Evolutionary conservation across 2,797 vertebrate genomes (phyloP).

Genomic region (Pseudopleuronectes americanus): DNA sequence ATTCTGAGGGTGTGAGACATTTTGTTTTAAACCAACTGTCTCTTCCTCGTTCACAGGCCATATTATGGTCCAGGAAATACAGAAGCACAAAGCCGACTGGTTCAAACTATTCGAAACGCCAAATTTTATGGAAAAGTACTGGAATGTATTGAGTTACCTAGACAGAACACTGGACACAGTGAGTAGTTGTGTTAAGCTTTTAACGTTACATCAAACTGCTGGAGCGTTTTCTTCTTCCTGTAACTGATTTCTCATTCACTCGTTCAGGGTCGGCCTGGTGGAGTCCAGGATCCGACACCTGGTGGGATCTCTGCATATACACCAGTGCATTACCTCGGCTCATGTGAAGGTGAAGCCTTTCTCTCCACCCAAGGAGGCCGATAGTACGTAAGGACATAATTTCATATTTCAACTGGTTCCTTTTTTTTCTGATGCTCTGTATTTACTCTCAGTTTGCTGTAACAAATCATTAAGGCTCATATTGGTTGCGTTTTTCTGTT

Average conservation of each 20-base stretch:
- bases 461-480: too few relatives aligned
- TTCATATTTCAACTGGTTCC: not conserved
- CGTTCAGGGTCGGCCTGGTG: conserved; percentile 62
- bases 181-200: too few relatives aligned
- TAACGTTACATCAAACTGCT: too few relatives aligned
- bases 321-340: conserved; percentile 88
- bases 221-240: conserved; percentile 21
- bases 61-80: conserved; percentile 91
- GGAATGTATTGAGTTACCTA: conserved; percentile 90
- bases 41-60: conserved; percentile 84
- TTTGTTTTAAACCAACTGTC: conserved; percentile 47
- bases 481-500: not conserved
- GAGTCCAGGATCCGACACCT: conserved; percentile 93
- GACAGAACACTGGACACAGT: too few relatives aligned
- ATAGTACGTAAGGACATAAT: not conserved
- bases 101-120: conserved; percentile 94
- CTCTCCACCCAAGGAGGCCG: conserved; percentile 83
- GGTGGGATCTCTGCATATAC: conserved; percentile 90
- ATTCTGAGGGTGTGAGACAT: too few relatives aligned
- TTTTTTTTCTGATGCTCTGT: not conserved
- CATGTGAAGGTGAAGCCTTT: conserved; percentile 89
- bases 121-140: conserved; percentile 97
- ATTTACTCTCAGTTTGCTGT: not conserved
- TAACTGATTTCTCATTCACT: conserved; percentile 16
- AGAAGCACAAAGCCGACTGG: conserved; percentile 92